A percentile compares a stretch with the other conserved stretches of the same genome.
These are phyloP conservation scores for Phenganax subtilis DNA, from an alignment of 92 coral and sea anemone genomes.

Conservation along the genomic window DNA sequence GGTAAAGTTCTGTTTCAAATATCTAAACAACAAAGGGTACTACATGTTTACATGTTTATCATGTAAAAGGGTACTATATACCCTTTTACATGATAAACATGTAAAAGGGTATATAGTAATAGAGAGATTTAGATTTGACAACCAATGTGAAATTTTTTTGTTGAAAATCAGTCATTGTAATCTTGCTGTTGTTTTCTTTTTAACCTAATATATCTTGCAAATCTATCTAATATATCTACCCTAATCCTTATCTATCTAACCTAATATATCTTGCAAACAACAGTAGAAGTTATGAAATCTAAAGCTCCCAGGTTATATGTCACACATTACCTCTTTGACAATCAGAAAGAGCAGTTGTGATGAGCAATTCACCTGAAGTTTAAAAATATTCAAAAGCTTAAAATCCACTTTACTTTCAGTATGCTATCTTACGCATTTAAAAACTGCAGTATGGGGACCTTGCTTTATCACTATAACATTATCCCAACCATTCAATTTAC, in stretches of 20 bases:
- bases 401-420: neutral
- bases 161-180: too few relatives aligned
- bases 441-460: too few relatives aligned
- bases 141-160: too few relatives aligned
- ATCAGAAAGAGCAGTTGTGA: conserved; percentile 20
- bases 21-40: conserved; percentile 21
- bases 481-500: neutral
- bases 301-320: neutral
- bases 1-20: conserved; percentile 9
- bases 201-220: too few relatives aligned
- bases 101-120: neutral
- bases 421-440: neutral
- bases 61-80: too few relatives aligned
- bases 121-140: neutral
- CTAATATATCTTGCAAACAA: too few relatives aligned
- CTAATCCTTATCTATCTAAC: too few relatives aligned
- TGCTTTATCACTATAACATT: neutral
- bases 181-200: too few relatives aligned
- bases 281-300: too few relatives aligned
- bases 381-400: neutral
- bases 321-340: conserved; percentile 32
- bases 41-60: too few relatives aligned
- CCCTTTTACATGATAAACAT: neutral
- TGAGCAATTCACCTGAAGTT: conserved; percentile 21
- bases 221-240: too few relatives aligned